These are phyloP conservation scores for Penaeus monodon DNA, from an alignment of 2,888 invertebrate genomes.

Conservation along the genomic window DNA sequence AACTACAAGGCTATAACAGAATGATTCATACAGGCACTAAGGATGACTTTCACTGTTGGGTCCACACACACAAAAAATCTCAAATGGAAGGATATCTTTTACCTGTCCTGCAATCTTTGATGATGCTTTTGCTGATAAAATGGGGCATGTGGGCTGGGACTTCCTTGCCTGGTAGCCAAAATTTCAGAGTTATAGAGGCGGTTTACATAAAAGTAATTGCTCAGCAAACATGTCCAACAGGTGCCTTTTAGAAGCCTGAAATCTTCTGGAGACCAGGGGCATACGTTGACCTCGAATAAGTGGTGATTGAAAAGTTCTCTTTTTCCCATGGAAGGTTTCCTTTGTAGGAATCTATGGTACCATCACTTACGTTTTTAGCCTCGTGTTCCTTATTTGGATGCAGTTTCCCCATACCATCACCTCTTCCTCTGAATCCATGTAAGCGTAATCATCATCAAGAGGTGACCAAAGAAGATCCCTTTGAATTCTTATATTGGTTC, in stretches of 20 bases:
- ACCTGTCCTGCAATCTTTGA: slow-evolving; percentile 76
- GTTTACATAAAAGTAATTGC: slow-evolving; percentile 78
- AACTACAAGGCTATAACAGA: too few relatives aligned
- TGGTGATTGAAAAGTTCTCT: neutral
- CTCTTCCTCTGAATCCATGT: too few relatives aligned
- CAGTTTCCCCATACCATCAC: too few relatives aligned
- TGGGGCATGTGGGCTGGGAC: slow-evolving; percentile 86
- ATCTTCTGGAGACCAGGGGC: too few relatives aligned
- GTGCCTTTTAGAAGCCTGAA: slow-evolving; percentile 46
- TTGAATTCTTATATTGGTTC: too few relatives aligned
- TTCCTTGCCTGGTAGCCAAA: slow-evolving; percentile 80
- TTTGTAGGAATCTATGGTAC: slow-evolving; percentile 17
- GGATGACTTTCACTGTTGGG: neutral
- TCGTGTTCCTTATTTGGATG: neutral
- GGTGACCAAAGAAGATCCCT: too few relatives aligned
- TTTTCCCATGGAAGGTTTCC: slow-evolving; percentile 53
- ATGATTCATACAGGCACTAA: too few relatives aligned
- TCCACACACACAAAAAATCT: neutral
- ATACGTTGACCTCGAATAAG: neutral
- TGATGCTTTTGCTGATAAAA: slow-evolving; percentile 78
- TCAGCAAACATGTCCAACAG: slow-evolving; percentile 77
- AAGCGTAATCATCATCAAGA: too few relatives aligned
- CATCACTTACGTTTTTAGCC: slow-evolving; percentile 16
- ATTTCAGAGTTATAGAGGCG: slow-evolving; percentile 77
- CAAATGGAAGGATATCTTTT: neutral